A percentile compares a stretch with the other conserved stretches of the same genome.
Evolutionary conservation across 1,140 invertebrate species (phyloP).

Genomic region (Pseudachorutes palmiensis): DNA sequence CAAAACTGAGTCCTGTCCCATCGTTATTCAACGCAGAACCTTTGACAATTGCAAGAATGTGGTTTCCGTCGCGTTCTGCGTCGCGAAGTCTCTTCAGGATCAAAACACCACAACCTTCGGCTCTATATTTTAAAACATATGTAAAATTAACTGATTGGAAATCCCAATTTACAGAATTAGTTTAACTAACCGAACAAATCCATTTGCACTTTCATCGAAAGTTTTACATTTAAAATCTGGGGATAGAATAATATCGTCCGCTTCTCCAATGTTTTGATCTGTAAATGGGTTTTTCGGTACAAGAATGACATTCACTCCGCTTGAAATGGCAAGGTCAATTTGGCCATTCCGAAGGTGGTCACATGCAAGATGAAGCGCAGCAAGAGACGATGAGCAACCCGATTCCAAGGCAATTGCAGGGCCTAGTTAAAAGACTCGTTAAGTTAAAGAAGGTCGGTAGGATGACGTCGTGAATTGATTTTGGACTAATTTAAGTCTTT

Average conservation of each 20-base stretch:
- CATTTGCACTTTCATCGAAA: constrained; percentile 22
- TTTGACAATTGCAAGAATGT: not conserved
- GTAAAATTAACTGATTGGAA: too few species aligned
- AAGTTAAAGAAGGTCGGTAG: too few species aligned
- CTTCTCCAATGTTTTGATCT: not conserved
- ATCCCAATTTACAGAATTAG: too few species aligned
- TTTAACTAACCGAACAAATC: constrained; percentile 16
- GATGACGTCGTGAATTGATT: too few species aligned
- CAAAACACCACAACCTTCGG: constrained; percentile 12
- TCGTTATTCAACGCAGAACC: constrained; percentile 16
- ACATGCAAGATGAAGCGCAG: constrained; percentile 24
- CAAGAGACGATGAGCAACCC: constrained; percentile 26
- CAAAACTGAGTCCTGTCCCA: constrained; percentile 10
- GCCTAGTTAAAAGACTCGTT: too few species aligned
- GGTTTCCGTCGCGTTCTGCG: constrained; percentile 11
- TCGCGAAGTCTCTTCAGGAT: constrained; percentile 12
- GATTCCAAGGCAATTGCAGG: constrained; percentile 21
- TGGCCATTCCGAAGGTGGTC: constrained; percentile 15
- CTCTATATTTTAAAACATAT: not conserved
- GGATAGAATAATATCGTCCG: not conserved
- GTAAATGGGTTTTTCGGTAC: not conserved
- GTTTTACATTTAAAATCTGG: constrained; percentile 19
- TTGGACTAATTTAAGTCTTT: too few species aligned
- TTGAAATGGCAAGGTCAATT: constrained; percentile 16
- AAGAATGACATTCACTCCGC: constrained; percentile 24